A percentile compares a stretch with the other conserved stretches of the same genome.
phyloP scores from a whole-genome alignment of 2,113 vertebrate species.

The Micronycteris hirsuta region DNA sequence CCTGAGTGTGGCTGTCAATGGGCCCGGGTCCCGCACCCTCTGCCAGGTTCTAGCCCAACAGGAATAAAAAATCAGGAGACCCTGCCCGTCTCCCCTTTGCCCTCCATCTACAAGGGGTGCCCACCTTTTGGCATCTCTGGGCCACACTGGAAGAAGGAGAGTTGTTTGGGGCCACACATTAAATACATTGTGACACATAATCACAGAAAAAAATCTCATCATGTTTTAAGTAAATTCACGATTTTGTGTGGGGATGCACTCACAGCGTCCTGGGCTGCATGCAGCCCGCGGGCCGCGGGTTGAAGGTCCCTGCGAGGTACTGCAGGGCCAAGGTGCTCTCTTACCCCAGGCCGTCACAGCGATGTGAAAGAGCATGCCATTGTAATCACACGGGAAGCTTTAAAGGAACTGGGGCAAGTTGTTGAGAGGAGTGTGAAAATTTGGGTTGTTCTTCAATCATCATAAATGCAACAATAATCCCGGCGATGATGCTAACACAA shows the following conservation, averaged over 20 bases:
- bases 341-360: background rate
- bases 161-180: too few relatives aligned
- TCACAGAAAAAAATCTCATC: too few relatives aligned
- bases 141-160: too few relatives aligned
- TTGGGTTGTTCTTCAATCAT: conserved; percentile 30
- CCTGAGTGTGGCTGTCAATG: background rate
- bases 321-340: background rate
- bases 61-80: background rate
- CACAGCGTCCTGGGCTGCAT: too few relatives aligned
- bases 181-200: too few relatives aligned
- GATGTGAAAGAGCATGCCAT: background rate
- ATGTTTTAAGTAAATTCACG: too few relatives aligned
- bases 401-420: background rate
- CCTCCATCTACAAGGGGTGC: background rate
- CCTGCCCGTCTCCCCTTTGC: background rate
- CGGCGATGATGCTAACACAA: background rate
- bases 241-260: too few relatives aligned
- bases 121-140: too few relatives aligned
- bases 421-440: conserved; percentile 41
- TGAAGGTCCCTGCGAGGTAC: too few relatives aligned
- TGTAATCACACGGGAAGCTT: background rate
- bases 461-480: conserved; percentile 18
- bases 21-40: background rate
- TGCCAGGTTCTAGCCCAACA: background rate
- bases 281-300: too few relatives aligned